Evolutionary conservation across 2,888 invertebrate genomes (phyloP), one percentile per base, ranked within the genome.

Genomic region (Philereme transversata): DNA sequence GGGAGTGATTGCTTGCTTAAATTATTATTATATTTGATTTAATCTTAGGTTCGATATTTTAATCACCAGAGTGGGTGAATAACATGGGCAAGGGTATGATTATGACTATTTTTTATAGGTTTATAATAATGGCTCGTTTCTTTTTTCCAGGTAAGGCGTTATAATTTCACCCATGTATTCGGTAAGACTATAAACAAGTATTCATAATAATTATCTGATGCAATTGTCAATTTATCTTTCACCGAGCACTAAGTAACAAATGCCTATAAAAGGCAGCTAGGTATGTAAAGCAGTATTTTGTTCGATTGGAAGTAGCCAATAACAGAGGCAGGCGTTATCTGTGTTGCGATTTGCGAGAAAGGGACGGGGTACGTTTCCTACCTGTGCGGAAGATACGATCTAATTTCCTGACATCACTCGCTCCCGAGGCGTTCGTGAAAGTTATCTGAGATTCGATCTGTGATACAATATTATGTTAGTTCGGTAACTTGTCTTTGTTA

Each of bases 331-430:
- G 47, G 22, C 44, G 53, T 46, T 62, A 78, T 77, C 71, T 65
- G 67, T 67, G 65, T 62, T 63, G 10, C 60, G 60, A 41, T 54
- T 60, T 45, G 70, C 64, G 70, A 62, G 77, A 79, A 70, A 67
- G 77, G 76, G 80, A 80, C 59, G 51, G 61, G 61, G 65, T 68
- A 70, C 53, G 56, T 82, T 87, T 86, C 83, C 83, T 84, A 76
- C 70, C 76, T 70, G 70, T 68, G 77, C 86, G 84, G 83, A 86
- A 83, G 84, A 84, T 70, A 67, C 58, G 56, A 70, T 70, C 70
- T 60, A 35, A 83, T 84, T 86, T 83, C 82, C 78, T 83, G 79
- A 73, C 73, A 72, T 76, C 74, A 75, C 67, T 67, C 62, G 65
- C 71, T 75, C 71, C 70, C 60, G 67, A 55, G 73, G 72, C 66